Evolutionary conservation across 2,797 vertebrate species (phyloP).

Genomic region (Ptychadena robeensis): DNA sequence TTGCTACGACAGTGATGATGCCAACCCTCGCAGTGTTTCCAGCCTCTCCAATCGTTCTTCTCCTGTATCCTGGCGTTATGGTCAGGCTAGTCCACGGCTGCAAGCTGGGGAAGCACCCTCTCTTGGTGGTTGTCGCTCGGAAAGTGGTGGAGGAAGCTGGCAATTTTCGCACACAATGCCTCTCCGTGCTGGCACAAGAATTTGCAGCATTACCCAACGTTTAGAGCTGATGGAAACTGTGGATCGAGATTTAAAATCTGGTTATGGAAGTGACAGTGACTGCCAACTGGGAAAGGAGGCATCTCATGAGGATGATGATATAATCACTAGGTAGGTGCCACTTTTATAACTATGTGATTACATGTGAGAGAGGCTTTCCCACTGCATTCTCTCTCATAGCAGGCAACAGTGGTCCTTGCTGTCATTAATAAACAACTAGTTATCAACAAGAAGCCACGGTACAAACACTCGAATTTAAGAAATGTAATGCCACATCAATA

Average conservation of each 20-base stretch:
- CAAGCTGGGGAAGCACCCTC: slow-evolving; percentile 94
- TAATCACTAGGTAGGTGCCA: slow-evolving; percentile 83
- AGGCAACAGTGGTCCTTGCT: too few relatives aligned
- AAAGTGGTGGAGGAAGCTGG: slow-evolving; percentile 76
- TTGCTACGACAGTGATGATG: slow-evolving; percentile 93
- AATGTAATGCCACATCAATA: too few relatives aligned
- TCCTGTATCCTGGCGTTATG: slow-evolving; percentile 91
- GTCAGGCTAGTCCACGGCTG: slow-evolving; percentile 91
- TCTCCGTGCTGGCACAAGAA: slow-evolving; percentile 86
- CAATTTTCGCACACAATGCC: slow-evolving; percentile 97
- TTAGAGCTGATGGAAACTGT: slow-evolving; percentile 87
- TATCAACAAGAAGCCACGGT: too few relatives aligned
- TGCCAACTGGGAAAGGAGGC: slow-evolving; percentile 84
- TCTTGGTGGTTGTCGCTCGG: slow-evolving; percentile 83
- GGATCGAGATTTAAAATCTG: slow-evolving; percentile 84
- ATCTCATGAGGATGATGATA: slow-evolving; percentile 90
- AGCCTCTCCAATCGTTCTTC: slow-evolving; percentile 94
- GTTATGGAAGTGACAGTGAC: slow-evolving; percentile 86
- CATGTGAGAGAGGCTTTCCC: background rate
- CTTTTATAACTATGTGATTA: background rate
- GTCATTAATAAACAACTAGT: too few relatives aligned
- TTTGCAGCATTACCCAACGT: slow-evolving; percentile 83
- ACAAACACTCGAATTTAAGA: too few relatives aligned
- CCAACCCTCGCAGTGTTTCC: slow-evolving; percentile 88
- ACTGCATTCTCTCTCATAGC: too few relatives aligned